Evolutionary conservation across 2,888 invertebrate species (phyloP), one percentile per base, ranked within the genome.

Genomic region (Polydrusus pterygomalis): DNA sequence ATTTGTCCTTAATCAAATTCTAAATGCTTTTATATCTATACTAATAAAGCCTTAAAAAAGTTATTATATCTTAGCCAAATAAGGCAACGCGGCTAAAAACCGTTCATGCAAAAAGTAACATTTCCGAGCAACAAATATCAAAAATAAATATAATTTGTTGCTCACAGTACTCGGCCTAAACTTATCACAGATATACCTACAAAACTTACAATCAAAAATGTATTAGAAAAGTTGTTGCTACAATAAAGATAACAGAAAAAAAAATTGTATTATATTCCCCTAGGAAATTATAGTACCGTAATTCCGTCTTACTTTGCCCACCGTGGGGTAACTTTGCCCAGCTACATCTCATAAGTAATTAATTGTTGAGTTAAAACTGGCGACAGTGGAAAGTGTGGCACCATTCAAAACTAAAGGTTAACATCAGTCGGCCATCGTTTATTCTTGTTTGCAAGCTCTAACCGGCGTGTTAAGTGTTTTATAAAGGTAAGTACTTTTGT

Each of bases 61-160:
- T 45, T 47, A 3, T n/a, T n/a, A 47, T 47, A 17, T 17, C 17
- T 17, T 47, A 62, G 67, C 72, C 72, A 73, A 56, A 47, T 67
- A 73, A 73, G 54, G 40, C 67, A 73, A 60, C 49, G 34, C 47
- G 72, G 72, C 72, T 47, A 13, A 13, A 56, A 64, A 56, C 15
- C 51, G 47, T 51, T 15, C 73, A 73, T 38, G 51, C 73, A 40
- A 60, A 73, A 49, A 72, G 56, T 65, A 58, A 73, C 68, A 73
- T 47, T 17, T 67, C 47, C 20, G 60, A 68, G 49, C 68, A 67
- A 40, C 67, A 73, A 68, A 58, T 34, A 34, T 68, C 60, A 60
- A 40, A 40, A 49, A 68, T 45, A 67, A 67, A 74, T 62, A 62
- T 51, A 30, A 54, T 68, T 74, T 74, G 69, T 43, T 20, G 54